These are phyloP conservation scores for Chrysomela aeneicollis DNA, from an alignment of 2,888 invertebrate genomes.

Conservation along the genomic window DNA sequence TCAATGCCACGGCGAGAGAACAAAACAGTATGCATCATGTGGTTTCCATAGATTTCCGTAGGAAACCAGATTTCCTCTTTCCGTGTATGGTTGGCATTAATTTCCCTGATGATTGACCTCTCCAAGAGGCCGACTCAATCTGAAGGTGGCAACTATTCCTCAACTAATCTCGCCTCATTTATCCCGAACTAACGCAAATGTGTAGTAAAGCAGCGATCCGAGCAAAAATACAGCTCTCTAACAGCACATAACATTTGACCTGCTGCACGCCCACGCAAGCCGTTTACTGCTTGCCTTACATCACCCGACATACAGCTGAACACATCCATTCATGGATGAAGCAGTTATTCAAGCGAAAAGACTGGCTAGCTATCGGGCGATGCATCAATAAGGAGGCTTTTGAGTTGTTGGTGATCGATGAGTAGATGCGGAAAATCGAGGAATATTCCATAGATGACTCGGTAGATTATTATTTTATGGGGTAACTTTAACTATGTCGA, in stretches of 20 bases:
- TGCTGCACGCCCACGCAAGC: conserved; percentile 49
- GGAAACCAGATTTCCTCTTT: too few relatives aligned
- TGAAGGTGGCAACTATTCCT: background rate
- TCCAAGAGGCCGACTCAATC: background rate
- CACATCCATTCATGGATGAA: conserved; percentile 40
- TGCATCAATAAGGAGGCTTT: background rate
- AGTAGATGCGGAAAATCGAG: too few relatives aligned
- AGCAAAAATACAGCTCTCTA: conserved; percentile 43
- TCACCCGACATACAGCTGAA: conserved; percentile 40
- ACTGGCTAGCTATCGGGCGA: background rate
- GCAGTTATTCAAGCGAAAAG: conserved; percentile 9
- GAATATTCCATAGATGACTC: too few relatives aligned
- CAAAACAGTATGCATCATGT: too few relatives aligned
- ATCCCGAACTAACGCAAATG: conserved; percentile 26
- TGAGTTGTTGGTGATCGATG: background rate
- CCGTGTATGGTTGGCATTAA: too few relatives aligned
- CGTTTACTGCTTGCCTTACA: conserved; percentile 47
- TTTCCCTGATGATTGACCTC: too few relatives aligned
- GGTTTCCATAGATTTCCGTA: too few relatives aligned
- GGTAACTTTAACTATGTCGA: too few relatives aligned
- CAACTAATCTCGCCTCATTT: conserved; percentile 25
- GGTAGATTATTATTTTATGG: too few relatives aligned
- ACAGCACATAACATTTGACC: conserved; percentile 50
- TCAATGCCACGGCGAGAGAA: too few relatives aligned
- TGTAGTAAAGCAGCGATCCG: conserved; percentile 27